Base-by-base conservation (phyloP, 1,140 invertebrate genomes). In the Ceratina japonica region DNA sequence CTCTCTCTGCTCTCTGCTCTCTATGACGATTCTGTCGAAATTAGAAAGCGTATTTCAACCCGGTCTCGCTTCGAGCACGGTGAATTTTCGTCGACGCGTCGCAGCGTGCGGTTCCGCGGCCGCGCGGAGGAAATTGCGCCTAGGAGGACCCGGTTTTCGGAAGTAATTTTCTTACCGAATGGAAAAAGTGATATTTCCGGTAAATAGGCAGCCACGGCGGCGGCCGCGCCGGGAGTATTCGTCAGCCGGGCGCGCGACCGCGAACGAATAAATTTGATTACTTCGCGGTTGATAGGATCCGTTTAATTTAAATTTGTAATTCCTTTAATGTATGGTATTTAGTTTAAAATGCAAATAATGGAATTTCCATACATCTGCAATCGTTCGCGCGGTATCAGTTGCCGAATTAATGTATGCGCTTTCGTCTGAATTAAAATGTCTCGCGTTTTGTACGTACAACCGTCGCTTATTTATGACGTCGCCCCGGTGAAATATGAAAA, bases 1-100 rank as follows among this genome's bases (percentile, higher is more conserved):
- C 37, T 44, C 37, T 44, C 37, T 44, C 37, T 44, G 5, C 37
- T 44, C 37, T 44, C 5, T 44, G 10, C 37, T 44, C 37, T 78
- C 49, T 51, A 70, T 65, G 64, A 82, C 52, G 22, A 66, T 84
- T 83, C 66, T 81, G 70, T 49, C 22, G 72, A 83, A 79, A 80
- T 52, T 79, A 78, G 75, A 78, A 78, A 52, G 59, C 75, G 44
- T 72, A 78, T 78, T 72, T 72, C 49, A 78, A 10, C n/a, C 44
- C 24, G n/a, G 24, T 2, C 27, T 12, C 10, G 16, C 22, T 20
- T 51, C 0, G 27, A 72, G 61, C 51, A 65, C 18, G 15, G 10
- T 49, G 24, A 10, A 66, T 49, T 49, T 65, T 62, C 54, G 4
- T 56, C n/a, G 16, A 51, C 44, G 5, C 20, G 44, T 22, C 64